Evolutionary conservation across 2,888 invertebrate species (phyloP).

Genomic region (Lumbricus terrestris): DNA sequence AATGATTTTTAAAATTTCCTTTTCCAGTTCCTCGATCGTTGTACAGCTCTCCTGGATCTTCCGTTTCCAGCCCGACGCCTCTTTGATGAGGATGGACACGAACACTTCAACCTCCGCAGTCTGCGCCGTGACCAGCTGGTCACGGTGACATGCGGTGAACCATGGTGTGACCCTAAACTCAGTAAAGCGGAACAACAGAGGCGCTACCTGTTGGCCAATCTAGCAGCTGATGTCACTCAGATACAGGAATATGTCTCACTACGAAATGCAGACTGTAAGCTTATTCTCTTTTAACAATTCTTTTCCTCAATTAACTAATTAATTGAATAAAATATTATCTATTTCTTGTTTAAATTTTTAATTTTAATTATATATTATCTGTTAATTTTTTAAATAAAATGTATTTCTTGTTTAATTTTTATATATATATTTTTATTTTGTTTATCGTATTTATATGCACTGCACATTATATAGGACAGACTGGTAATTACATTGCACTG

Average conservation of each 20-base stretch:
- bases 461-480: too few species aligned
- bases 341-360: too few species aligned
- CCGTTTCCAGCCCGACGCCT: conserved; percentile 57
- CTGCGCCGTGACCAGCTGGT: conserved; percentile 54
- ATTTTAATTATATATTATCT: too few species aligned
- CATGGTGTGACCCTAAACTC: conserved; percentile 56
- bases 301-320: too few species aligned
- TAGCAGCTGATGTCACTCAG: conserved; percentile 54
- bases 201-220: conserved; percentile 52
- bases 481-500: too few species aligned
- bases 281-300: neutral
- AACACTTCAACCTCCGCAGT: conserved; percentile 52
- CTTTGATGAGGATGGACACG: conserved; percentile 55
- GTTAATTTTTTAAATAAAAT: too few species aligned
- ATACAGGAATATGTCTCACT: conserved; percentile 54
- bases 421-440: too few species aligned
- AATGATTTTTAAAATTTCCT: neutral
- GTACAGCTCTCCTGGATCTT: conserved; percentile 52
- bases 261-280: conserved; percentile 51
- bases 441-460: too few species aligned
- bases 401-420: neutral
- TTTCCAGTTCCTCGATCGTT: conserved; percentile 56
- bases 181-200: conserved; percentile 55
- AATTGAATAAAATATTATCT: neutral
- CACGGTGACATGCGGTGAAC: conserved; percentile 54